These are phyloP conservation scores for Amphipyra berbera DNA, from an alignment of 2,888 invertebrate genomes.

Conservation along the genomic window DNA sequence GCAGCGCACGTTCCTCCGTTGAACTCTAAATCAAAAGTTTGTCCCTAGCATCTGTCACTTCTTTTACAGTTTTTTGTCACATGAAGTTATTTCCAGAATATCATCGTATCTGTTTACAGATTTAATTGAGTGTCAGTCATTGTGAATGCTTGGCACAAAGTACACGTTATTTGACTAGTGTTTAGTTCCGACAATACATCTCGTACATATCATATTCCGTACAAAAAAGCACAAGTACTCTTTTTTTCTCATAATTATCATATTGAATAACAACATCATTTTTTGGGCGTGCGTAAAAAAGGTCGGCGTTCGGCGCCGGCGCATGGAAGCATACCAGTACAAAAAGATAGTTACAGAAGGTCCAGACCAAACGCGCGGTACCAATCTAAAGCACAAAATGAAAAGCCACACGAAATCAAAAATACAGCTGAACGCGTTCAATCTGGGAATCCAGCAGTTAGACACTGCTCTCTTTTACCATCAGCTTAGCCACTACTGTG, in stretches of 20 bases:
- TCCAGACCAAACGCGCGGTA: background rate
- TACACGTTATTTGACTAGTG: background rate
- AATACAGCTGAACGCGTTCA: too few relatives aligned
- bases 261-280: constrained; percentile 52
- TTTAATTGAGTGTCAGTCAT: constrained; percentile 1
- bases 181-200: constrained; percentile 6
- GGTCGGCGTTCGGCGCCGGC: constrained; percentile 55
- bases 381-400: background rate
- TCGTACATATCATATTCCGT: constrained; percentile 21
- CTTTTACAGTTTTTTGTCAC: background rate
- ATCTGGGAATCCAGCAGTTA: too few relatives aligned
- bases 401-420: too few relatives aligned
- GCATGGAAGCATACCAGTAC: constrained; percentile 28
- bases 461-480: too few relatives aligned
- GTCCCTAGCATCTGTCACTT: background rate
- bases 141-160: background rate
- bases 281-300: constrained; percentile 58
- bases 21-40: too few relatives aligned
- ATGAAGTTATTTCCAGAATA: background rate
- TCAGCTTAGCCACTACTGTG: too few relatives aligned
- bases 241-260: constrained; percentile 43
- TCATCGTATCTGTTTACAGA: background rate
- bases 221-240: constrained; percentile 33
- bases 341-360: constrained; percentile 15
- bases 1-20: too few relatives aligned